Evolutionary conservation across 2,113 vertebrate species (phyloP), one percentile per base, ranked within the genome.

Genomic region (Gracilinanus agilis): DNA sequence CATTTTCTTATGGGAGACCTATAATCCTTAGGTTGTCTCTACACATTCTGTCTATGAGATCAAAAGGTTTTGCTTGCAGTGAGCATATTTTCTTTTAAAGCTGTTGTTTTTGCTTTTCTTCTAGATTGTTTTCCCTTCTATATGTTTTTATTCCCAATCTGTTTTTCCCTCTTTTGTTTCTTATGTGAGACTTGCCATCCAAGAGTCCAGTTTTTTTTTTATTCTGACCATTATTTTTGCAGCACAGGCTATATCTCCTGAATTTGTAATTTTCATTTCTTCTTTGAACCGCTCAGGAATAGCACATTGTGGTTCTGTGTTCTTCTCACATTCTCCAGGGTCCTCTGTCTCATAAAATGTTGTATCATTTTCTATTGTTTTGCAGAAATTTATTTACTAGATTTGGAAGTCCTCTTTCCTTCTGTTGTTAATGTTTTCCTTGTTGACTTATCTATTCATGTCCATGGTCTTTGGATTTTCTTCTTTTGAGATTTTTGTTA

Each of bases 401-500:
- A 9, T 83, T 19, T 83, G 19, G 16, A 40, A 83, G 19, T 0
- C n/a, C 7, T 40, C 5, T 83, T 83, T 83, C n/a, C n/a, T 83
- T 40, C n/a, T 83, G 19, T 40, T 75, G 67, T 40, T 83, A 83
- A 16, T 40, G 7, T 83, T 40, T 2, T 83, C 19, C n/a, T 19
- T 83, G 6, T 83, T 83, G 67, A 21, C 40, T 5, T 75, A 75
- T 75, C 67, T 40, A 19, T 83, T 83, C 40, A 40, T 83, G 67
- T 83, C 23, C n/a, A 40, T 21, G 19, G 19, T 23, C n/a, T 40
- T 83, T 83, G 34, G 23, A 6, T 83, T 83, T 40, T 40, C 67
- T 83, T 40, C n/a, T 83, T 83, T 83, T 83, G 67, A 83, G n/a
- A 83, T 83, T 83, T 83, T 75, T 75, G 61, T 75, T 83, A 40